Percentiles rank a stretch among this genome's conserved stretches.
phyloP scores from a whole-genome alignment of 92 coral and sea anemone genomes.

The Micromussa lordhowensis region DNA sequence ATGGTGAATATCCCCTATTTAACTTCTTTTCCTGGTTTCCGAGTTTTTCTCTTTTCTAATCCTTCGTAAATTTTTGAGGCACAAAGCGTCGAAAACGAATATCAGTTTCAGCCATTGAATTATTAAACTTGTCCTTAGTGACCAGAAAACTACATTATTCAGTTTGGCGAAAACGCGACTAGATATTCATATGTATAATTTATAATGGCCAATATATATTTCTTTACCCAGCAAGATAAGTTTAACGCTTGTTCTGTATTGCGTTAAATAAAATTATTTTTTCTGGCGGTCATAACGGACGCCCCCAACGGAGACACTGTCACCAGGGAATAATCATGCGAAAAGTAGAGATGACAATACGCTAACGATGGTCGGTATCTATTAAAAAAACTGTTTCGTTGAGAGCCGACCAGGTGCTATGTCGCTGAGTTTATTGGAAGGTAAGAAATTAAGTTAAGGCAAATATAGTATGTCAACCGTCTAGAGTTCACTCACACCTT shows the following conservation, averaged over 20 bases:
- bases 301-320: not conserved
- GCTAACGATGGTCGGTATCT: too few relatives aligned
- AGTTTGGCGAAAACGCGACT: not conserved
- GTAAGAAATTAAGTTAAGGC: not conserved
- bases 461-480: too few relatives aligned
- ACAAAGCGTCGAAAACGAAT: too few relatives aligned
- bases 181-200: not conserved
- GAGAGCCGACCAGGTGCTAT: not conserved
- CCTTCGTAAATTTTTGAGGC: too few relatives aligned
- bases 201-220: not conserved
- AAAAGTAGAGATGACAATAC: not conserved
- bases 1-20: not conserved
- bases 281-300: not conserved
- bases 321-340: not conserved
- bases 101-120: not conserved
- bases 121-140: not conserved
- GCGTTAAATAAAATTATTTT: not conserved
- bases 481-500: too few relatives aligned
- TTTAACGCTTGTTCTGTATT: not conserved
- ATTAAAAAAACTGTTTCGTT: not conserved
- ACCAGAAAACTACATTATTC: not conserved
- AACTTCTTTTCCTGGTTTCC: too few relatives aligned
- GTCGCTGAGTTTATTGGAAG: not conserved
- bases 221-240: constrained; percentile 2
- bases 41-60: too few relatives aligned